phyloP scores from a whole-genome alignment of 2,888 invertebrate species.

The Eupithecia insigniata region DNA sequence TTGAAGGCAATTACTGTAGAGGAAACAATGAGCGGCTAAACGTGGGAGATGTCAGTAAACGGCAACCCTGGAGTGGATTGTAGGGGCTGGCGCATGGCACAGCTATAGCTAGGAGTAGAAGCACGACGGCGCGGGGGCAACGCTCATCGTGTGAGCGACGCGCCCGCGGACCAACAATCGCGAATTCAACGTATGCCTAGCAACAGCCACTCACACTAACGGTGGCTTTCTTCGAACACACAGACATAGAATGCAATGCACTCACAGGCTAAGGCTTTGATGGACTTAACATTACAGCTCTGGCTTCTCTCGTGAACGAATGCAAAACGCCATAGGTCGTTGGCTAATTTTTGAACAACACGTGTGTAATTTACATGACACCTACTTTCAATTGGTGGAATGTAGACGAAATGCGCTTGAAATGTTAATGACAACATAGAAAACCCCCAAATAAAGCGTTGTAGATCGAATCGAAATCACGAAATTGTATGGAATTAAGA shows the following conservation, averaged over 20 bases:
- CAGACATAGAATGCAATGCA: slow-evolving; percentile 65
- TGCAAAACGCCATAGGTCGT: slow-evolving; percentile 42
- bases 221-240: slow-evolving; percentile 69
- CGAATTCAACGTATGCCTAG: slow-evolving; percentile 79
- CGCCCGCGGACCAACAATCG: slow-evolving; percentile 76
- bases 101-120: slow-evolving; percentile 30
- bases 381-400: slow-evolving; percentile 52
- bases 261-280: slow-evolving; percentile 63
- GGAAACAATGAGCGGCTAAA: slow-evolving; percentile 57
- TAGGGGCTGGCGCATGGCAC: slow-evolving; percentile 32
- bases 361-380: slow-evolving; percentile 49
- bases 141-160: slow-evolving; percentile 82
- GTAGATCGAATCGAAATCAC: slow-evolving; percentile 67
- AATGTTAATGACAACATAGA: slow-evolving; percentile 55
- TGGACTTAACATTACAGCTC: slow-evolving; percentile 62
- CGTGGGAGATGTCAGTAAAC: slow-evolving; percentile 62
- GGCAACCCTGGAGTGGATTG: slow-evolving; percentile 47
- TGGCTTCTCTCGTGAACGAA: slow-evolving; percentile 53
- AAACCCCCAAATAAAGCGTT: slow-evolving; percentile 49
- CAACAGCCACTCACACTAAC: slow-evolving; percentile 77
- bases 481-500: slow-evolving; percentile 72
- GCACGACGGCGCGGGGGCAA: slow-evolving; percentile 69
- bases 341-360: slow-evolving; percentile 50
- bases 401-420: slow-evolving; percentile 52
- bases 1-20: slow-evolving; percentile 48